Percentiles rank a stretch among this genome's conserved stretches.
These are phyloP conservation scores for Pseudopodoces humilis DNA, from an alignment of 2,113 vertebrate species.

Conservation along the genomic window DNA sequence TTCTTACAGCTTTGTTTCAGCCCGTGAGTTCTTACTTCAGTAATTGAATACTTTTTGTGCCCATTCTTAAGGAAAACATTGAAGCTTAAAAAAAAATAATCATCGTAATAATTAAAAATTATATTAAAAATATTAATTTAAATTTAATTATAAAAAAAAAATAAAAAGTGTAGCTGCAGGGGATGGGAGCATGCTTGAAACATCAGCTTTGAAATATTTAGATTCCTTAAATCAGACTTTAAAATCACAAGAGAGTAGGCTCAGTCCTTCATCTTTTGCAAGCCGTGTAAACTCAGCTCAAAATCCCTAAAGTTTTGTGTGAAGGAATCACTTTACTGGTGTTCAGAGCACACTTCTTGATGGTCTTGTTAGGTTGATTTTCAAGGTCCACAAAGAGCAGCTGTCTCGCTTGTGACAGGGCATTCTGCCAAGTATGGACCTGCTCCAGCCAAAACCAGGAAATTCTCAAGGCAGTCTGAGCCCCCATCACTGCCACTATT, in stretches of 20 bases:
- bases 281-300: background rate
- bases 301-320: background rate
- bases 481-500: background rate
- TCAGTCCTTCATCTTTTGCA: background rate
- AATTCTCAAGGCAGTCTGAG: background rate
- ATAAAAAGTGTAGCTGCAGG: background rate
- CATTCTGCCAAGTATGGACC: background rate
- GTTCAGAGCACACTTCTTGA: background rate
- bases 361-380: background rate
- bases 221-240: background rate
- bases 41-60: background rate
- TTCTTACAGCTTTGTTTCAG: constrained; percentile 8
- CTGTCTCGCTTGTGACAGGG: background rate
- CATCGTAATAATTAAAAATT: background rate
- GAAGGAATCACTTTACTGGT: background rate
- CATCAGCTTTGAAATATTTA: background rate
- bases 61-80: background rate
- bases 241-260: background rate
- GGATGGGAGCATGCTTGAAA: background rate
- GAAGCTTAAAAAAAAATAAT: background rate
- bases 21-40: background rate
- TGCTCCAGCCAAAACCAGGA: background rate
- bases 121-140: no score
- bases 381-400: background rate
- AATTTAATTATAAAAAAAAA: background rate